A percentile compares a stretch with the other conserved stretches of the same genome.
phyloP scores from a whole-genome alignment of 2,797 vertebrate genomes.

The Halcyon leucocephala region DNA sequence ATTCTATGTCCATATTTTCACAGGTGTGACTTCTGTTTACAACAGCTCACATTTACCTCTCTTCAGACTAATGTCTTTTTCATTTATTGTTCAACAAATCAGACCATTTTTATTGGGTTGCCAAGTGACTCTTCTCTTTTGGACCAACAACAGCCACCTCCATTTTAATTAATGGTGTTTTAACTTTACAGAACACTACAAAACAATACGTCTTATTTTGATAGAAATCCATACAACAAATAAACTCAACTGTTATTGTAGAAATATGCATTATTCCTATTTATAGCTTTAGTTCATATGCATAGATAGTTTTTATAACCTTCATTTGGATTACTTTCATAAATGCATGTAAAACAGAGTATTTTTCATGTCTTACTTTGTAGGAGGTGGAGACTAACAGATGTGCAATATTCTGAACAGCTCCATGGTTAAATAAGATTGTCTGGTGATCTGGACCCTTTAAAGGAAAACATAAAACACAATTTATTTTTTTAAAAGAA shows the following conservation, averaged over 20 bases:
- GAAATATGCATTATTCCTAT: not conserved
- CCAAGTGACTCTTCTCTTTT: not conserved
- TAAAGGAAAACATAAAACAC: conserved; percentile 63
- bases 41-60: not conserved
- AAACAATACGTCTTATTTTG: not conserved
- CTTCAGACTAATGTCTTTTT: not conserved
- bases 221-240: not conserved
- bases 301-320: not conserved
- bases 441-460: conserved; percentile 98
- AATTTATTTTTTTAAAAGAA: not conserved
- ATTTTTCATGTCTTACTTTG: conserved; percentile 84
- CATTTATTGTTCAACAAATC: not conserved
- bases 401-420: conserved; percentile 96
- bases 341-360: not conserved
- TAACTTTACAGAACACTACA: not conserved
- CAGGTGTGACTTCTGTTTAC: not conserved
- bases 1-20: not conserved
- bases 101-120: not conserved
- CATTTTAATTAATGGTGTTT: not conserved
- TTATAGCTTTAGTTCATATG: not conserved
- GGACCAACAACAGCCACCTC: not conserved
- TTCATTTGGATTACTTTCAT: not conserved
- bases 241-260: not conserved
- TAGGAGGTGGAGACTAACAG: conserved; percentile 92
- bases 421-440: conserved; percentile 94